Conservation (phyloP, 2,113 vertebrate species). For the Anser brachyrhynchus region DNA sequence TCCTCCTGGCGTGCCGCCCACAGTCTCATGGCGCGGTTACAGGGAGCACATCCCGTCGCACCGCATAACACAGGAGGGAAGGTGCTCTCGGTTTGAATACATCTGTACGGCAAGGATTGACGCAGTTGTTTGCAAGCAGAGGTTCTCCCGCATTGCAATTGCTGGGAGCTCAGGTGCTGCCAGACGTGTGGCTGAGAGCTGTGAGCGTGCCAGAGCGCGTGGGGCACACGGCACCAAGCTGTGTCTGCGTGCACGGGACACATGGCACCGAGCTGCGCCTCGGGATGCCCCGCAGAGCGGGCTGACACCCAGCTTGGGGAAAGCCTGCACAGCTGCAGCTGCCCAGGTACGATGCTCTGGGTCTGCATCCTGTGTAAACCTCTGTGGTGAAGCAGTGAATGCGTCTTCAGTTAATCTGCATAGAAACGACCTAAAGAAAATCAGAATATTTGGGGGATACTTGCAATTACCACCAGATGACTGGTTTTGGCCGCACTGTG, state of each 20-base stretch:
- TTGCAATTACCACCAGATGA: background rate
- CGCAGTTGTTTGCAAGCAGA: background rate
- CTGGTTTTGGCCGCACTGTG: background rate
- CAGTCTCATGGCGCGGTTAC: accelerated
- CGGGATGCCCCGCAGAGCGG: background rate
- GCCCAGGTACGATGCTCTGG: background rate
- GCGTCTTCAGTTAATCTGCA: background rate
- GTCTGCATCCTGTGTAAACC: background rate
- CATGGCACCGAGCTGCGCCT: background rate
- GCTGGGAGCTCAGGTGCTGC: background rate
- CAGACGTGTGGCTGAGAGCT: background rate
- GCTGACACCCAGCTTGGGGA: background rate
- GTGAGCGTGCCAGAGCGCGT: background rate
- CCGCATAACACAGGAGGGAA: accelerated
- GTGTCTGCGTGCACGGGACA: background rate
- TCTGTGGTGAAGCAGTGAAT: background rate
- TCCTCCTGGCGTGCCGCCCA: background rate
- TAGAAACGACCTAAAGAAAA: slow-evolving; percentile 1
- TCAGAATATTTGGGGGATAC: background rate
- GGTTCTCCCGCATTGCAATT: background rate
- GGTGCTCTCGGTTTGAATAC: background rate
- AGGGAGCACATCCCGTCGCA: background rate
- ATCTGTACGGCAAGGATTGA: background rate
- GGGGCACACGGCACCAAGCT: background rate
- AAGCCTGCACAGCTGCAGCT: background rate